phyloP scores from a whole-genome alignment of 1,140 invertebrate species.

The Drosophila bipectinata region DNA sequence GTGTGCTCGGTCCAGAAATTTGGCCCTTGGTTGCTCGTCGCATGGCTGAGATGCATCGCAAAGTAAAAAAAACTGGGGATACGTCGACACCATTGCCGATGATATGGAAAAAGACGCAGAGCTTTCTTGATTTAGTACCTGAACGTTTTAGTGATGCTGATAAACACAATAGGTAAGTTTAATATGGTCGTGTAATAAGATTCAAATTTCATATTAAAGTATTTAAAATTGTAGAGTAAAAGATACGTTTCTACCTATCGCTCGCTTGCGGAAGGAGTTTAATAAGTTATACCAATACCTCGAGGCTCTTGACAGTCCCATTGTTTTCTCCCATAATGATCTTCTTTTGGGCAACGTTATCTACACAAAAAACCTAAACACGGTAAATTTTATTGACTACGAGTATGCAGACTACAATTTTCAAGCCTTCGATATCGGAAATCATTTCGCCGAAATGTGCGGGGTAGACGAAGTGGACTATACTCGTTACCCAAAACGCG shows the following conservation, averaged over 20 bases:
- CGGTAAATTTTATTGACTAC: slow-evolving; percentile 97
- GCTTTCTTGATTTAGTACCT: slow-evolving; percentile 90
- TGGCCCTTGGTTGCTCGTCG: slow-evolving; percentile 90
- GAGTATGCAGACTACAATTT: slow-evolving; percentile 98
- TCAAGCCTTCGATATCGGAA: slow-evolving; percentile 98
- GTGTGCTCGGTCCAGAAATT: slow-evolving; percentile 89
- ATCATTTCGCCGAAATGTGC: slow-evolving; percentile 99
- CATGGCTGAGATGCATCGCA: slow-evolving; percentile 92
- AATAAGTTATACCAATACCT: slow-evolving; percentile 88
- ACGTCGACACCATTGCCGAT: slow-evolving; percentile 84
- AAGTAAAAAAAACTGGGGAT: slow-evolving; percentile 68
- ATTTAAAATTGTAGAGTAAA: slow-evolving; percentile 86
- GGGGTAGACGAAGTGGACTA: slow-evolving; percentile 93
- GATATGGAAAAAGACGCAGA: slow-evolving; percentile 90
- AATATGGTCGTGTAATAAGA: background rate
- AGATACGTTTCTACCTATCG: slow-evolving; percentile 88
- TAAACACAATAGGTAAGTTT: slow-evolving; percentile 87
- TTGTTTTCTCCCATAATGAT: slow-evolving; percentile 99
- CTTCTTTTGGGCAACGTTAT: slow-evolving; percentile 97
- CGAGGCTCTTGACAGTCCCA: slow-evolving; percentile 88
- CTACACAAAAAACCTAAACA: slow-evolving; percentile 88
- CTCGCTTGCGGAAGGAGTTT: slow-evolving; percentile 89
- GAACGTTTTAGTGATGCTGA: slow-evolving; percentile 86
- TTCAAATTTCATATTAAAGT: background rate
- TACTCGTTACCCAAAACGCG: slow-evolving; percentile 90